Base-by-base conservation (phyloP, 1,140 invertebrate genomes). In the Diachasmimorpha longicaudata region DNA sequence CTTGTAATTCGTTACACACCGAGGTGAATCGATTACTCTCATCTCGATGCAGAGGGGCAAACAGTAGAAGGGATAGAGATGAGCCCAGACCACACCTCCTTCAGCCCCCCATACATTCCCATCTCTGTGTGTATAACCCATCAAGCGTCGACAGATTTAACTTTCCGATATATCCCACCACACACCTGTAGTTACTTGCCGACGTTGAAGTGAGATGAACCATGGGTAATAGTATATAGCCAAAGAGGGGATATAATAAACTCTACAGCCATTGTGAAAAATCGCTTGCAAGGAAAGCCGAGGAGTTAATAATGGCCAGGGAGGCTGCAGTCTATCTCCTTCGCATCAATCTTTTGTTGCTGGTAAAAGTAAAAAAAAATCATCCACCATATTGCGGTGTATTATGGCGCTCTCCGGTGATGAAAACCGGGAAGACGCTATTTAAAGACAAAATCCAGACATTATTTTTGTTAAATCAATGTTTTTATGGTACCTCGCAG, bases 111-210 rank as follows among this genome's bases (percentile, higher is more conserved):
- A 8, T 42, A 42, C n/a, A 70, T 52, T 16, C 21, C n/a, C 37
- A 36, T 42, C 25, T 0, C n/a, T 71, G 55, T 66, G 52, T 9
- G 31, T 69, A 70, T 48, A 46, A n/a, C 36, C 16, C 74, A 58
- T 55, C 25, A 11, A 36, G 66, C 44, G 67, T 66, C 23, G 25
- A 66, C 55, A 78, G 82, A 83, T 87, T 86, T 86, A 86, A 86
- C 84, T 86, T 84, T 71, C 67, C 76, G 83, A 84, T 85, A 83
- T 77, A 81, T 82, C 86, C 48, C 86, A 88, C 86, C 85, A 81
- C 82, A 88, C 86, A 88, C 86, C 85, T 88, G 86, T 86, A 79
- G 82, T 87, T 86, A 87, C 85, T 86, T 86, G 85, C 82, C 11
- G 1, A 80, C 77, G 80, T 81, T 77, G 71, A 25, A 81, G 84